These are phyloP conservation scores for Gavia stellata DNA, from an alignment of 2,113 vertebrate genomes.

Conservation along the genomic window DNA sequence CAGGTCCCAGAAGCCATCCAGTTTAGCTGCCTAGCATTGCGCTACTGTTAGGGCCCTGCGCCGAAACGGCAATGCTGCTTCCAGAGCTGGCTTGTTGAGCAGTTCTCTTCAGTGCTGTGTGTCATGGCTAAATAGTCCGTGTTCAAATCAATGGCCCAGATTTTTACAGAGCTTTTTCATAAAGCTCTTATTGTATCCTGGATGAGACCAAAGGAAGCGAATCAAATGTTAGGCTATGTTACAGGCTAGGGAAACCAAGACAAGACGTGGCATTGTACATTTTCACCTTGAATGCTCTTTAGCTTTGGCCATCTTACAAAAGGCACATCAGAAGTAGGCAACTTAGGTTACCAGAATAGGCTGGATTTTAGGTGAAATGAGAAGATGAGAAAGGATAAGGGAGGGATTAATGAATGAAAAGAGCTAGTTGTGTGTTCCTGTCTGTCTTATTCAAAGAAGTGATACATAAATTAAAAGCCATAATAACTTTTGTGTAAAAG, in stretches of 20 bases:
- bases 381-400: neutral
- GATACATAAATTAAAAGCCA: neutral
- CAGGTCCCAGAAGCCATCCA: neutral
- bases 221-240: constrained; percentile 14
- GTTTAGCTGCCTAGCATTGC: neutral
- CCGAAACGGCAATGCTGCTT: neutral
- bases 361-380: neutral
- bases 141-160: neutral
- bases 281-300: constrained; percentile 38
- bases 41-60: neutral
- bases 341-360: neutral
- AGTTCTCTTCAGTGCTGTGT: neutral
- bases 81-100: neutral
- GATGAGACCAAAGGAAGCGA: neutral
- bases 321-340: constrained; percentile 16
- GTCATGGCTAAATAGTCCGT: neutral
- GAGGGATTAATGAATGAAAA: neutral
- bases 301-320: neutral
- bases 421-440: neutral
- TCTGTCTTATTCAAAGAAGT: neutral
- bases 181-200: constrained; percentile 1
- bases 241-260: neutral
- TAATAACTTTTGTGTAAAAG: neutral
- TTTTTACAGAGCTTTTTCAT: constrained; percentile 6
- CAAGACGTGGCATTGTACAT: neutral